Percentiles rank a stretch among this genome's conserved stretches.
phyloP scores from a whole-genome alignment of 2,113 vertebrate genomes.

The Sinocyclocheilus grahami region DNA sequence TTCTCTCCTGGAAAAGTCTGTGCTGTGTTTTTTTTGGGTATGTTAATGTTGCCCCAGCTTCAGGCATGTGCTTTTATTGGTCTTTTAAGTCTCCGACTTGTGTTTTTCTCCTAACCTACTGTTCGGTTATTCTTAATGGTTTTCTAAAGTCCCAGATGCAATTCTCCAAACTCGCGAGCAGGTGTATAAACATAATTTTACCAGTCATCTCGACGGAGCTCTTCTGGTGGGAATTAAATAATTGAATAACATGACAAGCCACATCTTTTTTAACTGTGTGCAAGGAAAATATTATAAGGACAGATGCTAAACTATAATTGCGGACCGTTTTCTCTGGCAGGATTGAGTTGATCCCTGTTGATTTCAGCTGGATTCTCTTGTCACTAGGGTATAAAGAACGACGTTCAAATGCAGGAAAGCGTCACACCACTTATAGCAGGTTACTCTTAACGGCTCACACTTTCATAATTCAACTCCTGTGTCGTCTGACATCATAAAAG shows the following conservation, averaged over 20 bases:
- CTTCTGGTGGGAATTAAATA: constrained; percentile 39
- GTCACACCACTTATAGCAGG: constrained; percentile 13
- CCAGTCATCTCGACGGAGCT: constrained; percentile 21
- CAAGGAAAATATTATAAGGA: constrained; percentile 18
- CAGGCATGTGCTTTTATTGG: constrained; percentile 9
- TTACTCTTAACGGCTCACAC: neutral
- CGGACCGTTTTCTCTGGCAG: neutral
- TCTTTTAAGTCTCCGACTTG: constrained; percentile 20
- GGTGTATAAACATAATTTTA: constrained; percentile 45
- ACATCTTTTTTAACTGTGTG: constrained; percentile 19
- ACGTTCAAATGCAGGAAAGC: neutral
- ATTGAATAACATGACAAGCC: constrained; percentile 37
- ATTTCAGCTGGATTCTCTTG: neutral
- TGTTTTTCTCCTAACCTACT: neutral
- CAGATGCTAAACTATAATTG: constrained; percentile 15
- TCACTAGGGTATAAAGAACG: neutral
- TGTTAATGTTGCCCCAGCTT: neutral
- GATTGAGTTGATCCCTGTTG: neutral
- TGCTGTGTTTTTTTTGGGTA: neutral
- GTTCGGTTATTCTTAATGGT: constrained; percentile 17
- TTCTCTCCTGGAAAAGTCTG: neutral
- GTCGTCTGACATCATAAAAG: constrained; percentile 4
- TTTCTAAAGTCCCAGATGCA: constrained; percentile 4
- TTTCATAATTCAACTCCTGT: neutral
- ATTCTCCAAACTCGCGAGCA: constrained; percentile 35